A percentile compares a stretch with the other conserved stretches of the same genome.
Evolutionary conservation across 1,140 invertebrate genomes (phyloP).

Genomic region (Cyrtorhinus lividipennis): DNA sequence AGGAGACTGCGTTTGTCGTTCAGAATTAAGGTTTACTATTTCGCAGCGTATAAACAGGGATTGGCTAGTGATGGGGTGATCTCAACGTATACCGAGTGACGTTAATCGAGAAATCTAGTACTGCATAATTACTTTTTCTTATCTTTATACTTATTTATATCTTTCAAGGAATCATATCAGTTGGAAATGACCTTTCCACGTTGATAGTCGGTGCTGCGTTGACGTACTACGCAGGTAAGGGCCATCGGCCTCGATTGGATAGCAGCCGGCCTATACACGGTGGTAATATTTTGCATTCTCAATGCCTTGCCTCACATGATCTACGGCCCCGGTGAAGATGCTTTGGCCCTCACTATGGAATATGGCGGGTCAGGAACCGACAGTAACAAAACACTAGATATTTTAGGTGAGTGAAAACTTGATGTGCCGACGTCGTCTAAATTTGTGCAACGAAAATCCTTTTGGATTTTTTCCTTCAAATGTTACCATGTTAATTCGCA

Average conservation of each 20-base stretch:
- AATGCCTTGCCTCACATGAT: slow-evolving; percentile 55
- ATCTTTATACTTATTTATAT: too few species aligned
- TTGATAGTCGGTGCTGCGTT: slow-evolving; percentile 41
- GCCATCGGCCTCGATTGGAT: slow-evolving; percentile 57
- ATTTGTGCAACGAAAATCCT: too few species aligned
- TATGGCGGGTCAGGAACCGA: slow-evolving; percentile 29
- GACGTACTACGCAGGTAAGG: slow-evolving; percentile 49
- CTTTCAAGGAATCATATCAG: slow-evolving; percentile 45
- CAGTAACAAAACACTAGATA: slow-evolving; percentile 13
- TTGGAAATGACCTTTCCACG: slow-evolving; percentile 49
- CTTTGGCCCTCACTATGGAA: slow-evolving; percentile 45
- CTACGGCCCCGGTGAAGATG: slow-evolving; percentile 55
- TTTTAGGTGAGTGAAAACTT: slow-evolving; percentile 13
- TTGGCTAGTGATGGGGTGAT: too few species aligned
- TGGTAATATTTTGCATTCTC: slow-evolving; percentile 51
- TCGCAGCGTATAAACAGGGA: too few species aligned
- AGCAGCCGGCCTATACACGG: slow-evolving; percentile 49
- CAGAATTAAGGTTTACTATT: too few species aligned
- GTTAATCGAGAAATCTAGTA: too few species aligned
- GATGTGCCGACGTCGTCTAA: too few species aligned
- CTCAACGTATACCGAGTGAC: too few species aligned
- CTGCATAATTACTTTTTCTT: too few species aligned
- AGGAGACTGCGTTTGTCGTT: too few species aligned
- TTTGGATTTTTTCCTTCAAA: too few species aligned
- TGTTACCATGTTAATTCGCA: too few species aligned